Percentiles rank a stretch among this genome's conserved stretches.
Conservation (phyloP, 2,797 vertebrate genomes). For the Myotis myotis region DNA sequence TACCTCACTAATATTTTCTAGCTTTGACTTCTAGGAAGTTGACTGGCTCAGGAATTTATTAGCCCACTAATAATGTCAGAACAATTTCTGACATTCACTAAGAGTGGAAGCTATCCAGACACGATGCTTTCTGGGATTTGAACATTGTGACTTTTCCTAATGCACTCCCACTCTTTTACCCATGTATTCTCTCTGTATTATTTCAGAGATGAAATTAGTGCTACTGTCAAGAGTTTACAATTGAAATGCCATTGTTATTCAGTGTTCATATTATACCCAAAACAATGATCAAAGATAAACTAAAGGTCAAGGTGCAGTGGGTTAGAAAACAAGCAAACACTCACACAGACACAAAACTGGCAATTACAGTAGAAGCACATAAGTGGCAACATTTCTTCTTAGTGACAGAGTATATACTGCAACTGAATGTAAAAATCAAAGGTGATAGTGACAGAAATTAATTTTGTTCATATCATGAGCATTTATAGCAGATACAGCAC, state of each 20-base stretch:
- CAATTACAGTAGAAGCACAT: not conserved
- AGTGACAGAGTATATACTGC: not conserved
- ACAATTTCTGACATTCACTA: conserved; percentile 12
- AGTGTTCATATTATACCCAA: conserved; percentile 14
- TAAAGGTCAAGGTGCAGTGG: conserved; percentile 26
- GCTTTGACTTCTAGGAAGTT: conserved; percentile 6
- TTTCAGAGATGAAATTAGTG: conserved; percentile 51
- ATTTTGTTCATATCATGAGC: conserved; percentile 58
- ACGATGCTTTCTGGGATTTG: not conserved
- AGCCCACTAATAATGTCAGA: not conserved
- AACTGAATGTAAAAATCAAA: conserved; percentile 51
- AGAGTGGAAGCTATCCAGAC: conserved; percentile 36
- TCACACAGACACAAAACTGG: not conserved
- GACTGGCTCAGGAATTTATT: not conserved
- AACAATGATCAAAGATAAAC: conserved; percentile 53
- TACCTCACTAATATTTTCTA: not conserved
- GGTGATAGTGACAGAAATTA: conserved; percentile 36
- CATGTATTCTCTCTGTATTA: not conserved
- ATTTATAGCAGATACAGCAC: not conserved
- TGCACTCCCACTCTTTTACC: not conserved
- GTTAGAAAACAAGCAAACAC: not conserved
- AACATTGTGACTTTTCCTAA: conserved; percentile 52
- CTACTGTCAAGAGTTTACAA: conserved; percentile 36
- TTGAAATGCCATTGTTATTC: conserved; percentile 27
- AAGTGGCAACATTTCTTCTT: not conserved